Conservation (phyloP, 2,113 vertebrate genomes). For the Balaenoptera acutorostrata region DNA sequence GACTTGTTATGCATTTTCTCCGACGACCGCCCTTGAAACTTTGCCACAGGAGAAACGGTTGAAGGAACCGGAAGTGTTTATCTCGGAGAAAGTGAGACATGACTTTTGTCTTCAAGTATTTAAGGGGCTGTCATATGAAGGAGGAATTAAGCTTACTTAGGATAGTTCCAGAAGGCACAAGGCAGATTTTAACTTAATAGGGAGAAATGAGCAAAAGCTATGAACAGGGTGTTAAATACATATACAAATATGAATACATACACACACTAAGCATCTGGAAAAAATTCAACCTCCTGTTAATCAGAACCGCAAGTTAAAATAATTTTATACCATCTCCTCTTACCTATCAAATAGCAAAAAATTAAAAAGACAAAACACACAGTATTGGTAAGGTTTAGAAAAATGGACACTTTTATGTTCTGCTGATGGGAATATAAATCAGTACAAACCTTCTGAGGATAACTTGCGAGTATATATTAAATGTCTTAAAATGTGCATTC, state of each 20-base stretch:
- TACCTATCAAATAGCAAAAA: neutral
- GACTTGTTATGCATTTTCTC: neutral
- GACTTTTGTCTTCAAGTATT: constrained; percentile 62
- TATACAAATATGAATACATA: neutral
- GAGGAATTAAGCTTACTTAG: constrained; percentile 7
- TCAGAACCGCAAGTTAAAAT: neutral
- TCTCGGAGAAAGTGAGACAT: constrained; percentile 54
- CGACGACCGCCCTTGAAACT: neutral
- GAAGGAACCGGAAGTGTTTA: constrained; percentile 26
- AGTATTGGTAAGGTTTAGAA: neutral
- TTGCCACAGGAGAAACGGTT: neutral
- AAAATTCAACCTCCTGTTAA: neutral
- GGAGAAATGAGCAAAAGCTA: neutral
- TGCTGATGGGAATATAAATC: neutral
- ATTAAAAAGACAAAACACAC: neutral
- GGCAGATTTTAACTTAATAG: neutral
- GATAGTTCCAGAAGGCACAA: constrained; percentile 18
- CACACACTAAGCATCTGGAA: neutral
- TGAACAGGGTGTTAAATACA: neutral
- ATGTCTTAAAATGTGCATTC: neutral
- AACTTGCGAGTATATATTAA: neutral
- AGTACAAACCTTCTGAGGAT: neutral
- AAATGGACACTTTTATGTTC: neutral
- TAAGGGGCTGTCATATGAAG: constrained; percentile 61
- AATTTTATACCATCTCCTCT: neutral